Percentiles rank a stretch among this genome's conserved stretches.
Conservation (phyloP, 2,888 invertebrate genomes). For the Cryptus armator region DNA sequence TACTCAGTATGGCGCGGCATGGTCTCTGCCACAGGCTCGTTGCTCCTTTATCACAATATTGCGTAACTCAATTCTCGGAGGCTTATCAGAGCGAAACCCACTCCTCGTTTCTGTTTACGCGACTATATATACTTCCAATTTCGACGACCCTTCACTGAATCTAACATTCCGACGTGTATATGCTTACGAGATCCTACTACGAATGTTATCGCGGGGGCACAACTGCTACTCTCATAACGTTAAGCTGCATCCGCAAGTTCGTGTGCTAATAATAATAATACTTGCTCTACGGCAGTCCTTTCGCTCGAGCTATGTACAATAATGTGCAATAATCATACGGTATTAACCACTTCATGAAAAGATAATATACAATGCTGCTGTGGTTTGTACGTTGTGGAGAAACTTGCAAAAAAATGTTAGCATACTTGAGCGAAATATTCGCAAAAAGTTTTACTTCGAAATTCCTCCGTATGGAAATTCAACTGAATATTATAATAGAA, state of each 20-base stretch:
- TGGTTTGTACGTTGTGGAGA: no score
- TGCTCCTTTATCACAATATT: constrained; percentile 79
- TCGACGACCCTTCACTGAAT: background rate
- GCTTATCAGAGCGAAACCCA: constrained; percentile 74
- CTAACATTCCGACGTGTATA: background rate
- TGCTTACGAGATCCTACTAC: background rate
- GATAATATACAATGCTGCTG: no score
- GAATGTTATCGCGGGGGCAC: constrained; percentile 17
- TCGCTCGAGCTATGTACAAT: background rate
- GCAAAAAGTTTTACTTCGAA: no score
- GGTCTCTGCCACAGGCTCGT: constrained; percentile 39
- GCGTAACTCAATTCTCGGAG: constrained; percentile 71
- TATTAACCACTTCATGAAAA: no score
- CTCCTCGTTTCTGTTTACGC: constrained; percentile 34
- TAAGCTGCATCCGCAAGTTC: background rate
- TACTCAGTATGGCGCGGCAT: constrained; percentile 66
- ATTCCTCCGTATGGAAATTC: no score
- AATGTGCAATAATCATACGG: no score
- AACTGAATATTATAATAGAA: no score
- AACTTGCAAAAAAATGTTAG: no score
- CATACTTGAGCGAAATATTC: no score
- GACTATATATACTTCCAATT: constrained; percentile 1
- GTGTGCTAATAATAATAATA: background rate
- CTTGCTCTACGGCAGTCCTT: background rate
- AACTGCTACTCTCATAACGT: constrained; percentile 1